Evolutionary conservation across 35 echinoderm and acorn worm genomes (phyloP), one percentile per base, ranked within the genome.

Genomic region (Ophioderma brevispina): DNA sequence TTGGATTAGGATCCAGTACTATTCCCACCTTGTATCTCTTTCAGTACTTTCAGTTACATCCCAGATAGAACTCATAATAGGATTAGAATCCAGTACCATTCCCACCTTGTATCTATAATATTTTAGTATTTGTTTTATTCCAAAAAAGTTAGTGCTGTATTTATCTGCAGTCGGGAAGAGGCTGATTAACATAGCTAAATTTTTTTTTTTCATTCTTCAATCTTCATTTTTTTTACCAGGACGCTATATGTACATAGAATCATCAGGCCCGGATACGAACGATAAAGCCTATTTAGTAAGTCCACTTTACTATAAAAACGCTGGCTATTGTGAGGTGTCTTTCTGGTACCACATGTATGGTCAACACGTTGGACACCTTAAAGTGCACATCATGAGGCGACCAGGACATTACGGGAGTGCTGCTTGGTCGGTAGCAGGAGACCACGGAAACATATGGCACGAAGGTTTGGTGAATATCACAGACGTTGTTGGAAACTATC

Each of bases 271-370:
- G 38, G 80, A 75, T 23, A 76, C 64, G 10, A 55, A 82, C 4
- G 87, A 89, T 13, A 85, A 80, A 38, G 92, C 92, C 17, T 81
- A 88, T 39, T 81, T 94, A 0, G 35, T 98, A 19, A 94, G 92
- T 33, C 76, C 89, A 4, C 30, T 77, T 0, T 98, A 90, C 50
- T 78, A 76, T 17, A 98, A 98, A 64, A 75, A 90, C 21, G 77
- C 38, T 11, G 87, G 42, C 25, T 55, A n/a, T 8, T 98, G 96
- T 80, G 43, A 80, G 8, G 33, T 94, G 46, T 92, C 90, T 0
- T 98, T 98, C 79, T 96, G 85, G 78, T 99, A 99, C 75, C 94
- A 99, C 81, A 98, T 98, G 96, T 84, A 89, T 63, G 96, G 96
- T 3, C 55, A 80, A 25, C 55, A 92, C 33, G 87, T 94, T 13